Evolutionary conservation across 2,113 vertebrate genomes (phyloP).

Genomic region (Acanthisitta chloris): DNA sequence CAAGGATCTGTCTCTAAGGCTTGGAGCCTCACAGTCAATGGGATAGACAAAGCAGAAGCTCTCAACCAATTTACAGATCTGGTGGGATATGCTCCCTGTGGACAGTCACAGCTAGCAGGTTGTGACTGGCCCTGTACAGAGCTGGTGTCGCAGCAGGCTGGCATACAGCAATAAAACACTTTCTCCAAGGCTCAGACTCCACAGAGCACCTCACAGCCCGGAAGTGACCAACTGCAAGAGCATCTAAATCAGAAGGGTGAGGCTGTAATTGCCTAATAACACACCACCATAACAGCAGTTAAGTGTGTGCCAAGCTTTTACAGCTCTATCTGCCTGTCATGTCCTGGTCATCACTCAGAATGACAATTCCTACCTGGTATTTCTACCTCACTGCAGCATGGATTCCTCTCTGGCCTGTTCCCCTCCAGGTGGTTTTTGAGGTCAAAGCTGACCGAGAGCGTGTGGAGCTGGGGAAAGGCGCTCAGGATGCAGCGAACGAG

Average conservation of each 20-base stretch:
- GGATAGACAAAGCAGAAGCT: not conserved
- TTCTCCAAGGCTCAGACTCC: not conserved
- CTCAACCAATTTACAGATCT: not conserved
- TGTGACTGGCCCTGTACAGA: not conserved
- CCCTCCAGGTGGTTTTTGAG: slow-evolving; percentile 71
- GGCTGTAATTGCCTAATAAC: not conserved
- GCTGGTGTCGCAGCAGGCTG: not conserved
- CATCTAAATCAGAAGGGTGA: not conserved
- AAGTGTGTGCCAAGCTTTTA: not conserved
- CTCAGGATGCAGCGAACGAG: slow-evolving; percentile 70
- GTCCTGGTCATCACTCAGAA: not conserved
- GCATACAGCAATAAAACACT: not conserved
- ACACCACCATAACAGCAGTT: not conserved
- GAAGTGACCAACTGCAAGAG: not conserved
- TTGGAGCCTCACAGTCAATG: not conserved
- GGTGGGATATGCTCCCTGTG: accelerated
- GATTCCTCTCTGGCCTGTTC: slow-evolving; percentile 43
- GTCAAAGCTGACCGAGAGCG: slow-evolving; percentile 74
- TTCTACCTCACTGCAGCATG: slow-evolving; percentile 52
- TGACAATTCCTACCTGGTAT: slow-evolving; percentile 70
- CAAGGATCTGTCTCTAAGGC: not conserved
- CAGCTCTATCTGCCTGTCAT: not conserved
- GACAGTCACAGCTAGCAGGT: not conserved
- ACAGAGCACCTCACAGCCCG: not conserved
- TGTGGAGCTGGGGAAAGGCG: slow-evolving; percentile 68